A percentile compares a stretch with the other conserved stretches of the same genome.
Conservation (phyloP, 2,888 invertebrate genomes). For the Synanthedon vespiformis region DNA sequence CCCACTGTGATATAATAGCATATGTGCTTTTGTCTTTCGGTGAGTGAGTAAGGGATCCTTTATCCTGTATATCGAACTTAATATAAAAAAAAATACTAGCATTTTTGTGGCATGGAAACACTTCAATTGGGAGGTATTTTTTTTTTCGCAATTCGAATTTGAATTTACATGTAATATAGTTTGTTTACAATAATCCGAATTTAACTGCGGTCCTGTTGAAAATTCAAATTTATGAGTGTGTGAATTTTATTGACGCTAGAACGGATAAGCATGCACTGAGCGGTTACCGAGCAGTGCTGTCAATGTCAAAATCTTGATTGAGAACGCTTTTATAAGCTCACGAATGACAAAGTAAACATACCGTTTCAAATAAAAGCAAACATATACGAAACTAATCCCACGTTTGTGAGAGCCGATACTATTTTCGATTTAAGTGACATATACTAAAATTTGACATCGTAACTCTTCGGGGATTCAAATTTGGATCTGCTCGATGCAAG, state of each 20-base stretch:
- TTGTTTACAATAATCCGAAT: slow-evolving; percentile 55
- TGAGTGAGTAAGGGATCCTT: too few species aligned
- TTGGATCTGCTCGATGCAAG: slow-evolving; percentile 34
- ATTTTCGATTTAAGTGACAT: slow-evolving; percentile 50
- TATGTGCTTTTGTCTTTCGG: too few species aligned
- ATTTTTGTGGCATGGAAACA: too few species aligned
- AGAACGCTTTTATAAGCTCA: slow-evolving; percentile 38
- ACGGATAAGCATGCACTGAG: slow-evolving; percentile 29
- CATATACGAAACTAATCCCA: slow-evolving; percentile 15
- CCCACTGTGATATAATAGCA: too few species aligned
- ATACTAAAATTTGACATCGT: slow-evolving; percentile 52
- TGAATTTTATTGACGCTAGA: slow-evolving; percentile 46
- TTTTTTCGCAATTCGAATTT: too few species aligned
- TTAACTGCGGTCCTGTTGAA: slow-evolving; percentile 48
- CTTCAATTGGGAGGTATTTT: too few species aligned
- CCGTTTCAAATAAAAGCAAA: slow-evolving; percentile 26
- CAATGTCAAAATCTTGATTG: slow-evolving; percentile 42
- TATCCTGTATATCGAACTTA: too few species aligned
- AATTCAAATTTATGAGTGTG: slow-evolving; percentile 50
- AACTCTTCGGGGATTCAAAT: slow-evolving; percentile 55
- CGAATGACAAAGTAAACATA: slow-evolving; percentile 36
- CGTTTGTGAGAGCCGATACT: slow-evolving; percentile 25
- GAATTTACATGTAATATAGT: slow-evolving; percentile 18
- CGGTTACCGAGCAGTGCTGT: slow-evolving; percentile 29
- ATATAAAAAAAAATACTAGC: too few species aligned